These are phyloP conservation scores for Lampris megalopsis DNA, from an alignment of 2,113 vertebrate genomes.

Conservation along the genomic window DNA sequence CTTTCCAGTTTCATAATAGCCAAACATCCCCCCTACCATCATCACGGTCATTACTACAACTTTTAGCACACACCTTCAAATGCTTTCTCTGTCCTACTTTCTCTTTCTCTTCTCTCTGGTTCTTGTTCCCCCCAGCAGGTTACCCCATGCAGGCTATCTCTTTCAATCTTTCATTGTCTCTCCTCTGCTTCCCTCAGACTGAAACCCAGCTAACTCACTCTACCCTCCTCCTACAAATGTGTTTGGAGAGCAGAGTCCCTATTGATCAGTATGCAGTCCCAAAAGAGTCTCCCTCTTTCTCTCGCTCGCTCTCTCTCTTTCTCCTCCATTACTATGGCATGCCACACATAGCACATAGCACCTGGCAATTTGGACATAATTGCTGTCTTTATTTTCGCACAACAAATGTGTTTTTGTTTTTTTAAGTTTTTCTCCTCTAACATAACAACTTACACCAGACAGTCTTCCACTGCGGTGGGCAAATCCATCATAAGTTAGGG, in stretches of 20 bases:
- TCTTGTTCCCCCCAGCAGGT: slow-evolving; percentile 44
- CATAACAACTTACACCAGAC: not conserved
- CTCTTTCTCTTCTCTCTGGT: not conserved
- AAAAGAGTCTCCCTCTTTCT: slow-evolving; percentile 10
- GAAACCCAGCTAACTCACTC: slow-evolving; percentile 56
- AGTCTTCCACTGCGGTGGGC: no score
- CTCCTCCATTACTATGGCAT: slow-evolving; percentile 24
- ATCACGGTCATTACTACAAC: not conserved
- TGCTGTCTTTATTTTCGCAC: slow-evolving; percentile 48
- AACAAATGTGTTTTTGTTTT: not conserved
- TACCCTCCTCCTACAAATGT: not conserved
- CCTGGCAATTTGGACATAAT: slow-evolving; percentile 43
- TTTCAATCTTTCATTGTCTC: slow-evolving; percentile 68
- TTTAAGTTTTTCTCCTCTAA: not conserved
- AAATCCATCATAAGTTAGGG: no score
- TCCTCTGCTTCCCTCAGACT: slow-evolving; percentile 50
- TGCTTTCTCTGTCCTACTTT: not conserved
- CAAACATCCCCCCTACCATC: no score
- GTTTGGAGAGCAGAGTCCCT: slow-evolving; percentile 25
- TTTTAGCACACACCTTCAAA: not conserved
- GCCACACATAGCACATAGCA: slow-evolving; percentile 20
- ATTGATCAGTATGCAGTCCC: slow-evolving; percentile 46
- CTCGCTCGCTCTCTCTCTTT: slow-evolving; percentile 13
- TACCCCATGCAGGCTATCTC: slow-evolving; percentile 60
- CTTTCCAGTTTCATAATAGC: no score